Base-by-base conservation (phyloP, 2,888 invertebrate species). In the Brenthis daphne region DNA sequence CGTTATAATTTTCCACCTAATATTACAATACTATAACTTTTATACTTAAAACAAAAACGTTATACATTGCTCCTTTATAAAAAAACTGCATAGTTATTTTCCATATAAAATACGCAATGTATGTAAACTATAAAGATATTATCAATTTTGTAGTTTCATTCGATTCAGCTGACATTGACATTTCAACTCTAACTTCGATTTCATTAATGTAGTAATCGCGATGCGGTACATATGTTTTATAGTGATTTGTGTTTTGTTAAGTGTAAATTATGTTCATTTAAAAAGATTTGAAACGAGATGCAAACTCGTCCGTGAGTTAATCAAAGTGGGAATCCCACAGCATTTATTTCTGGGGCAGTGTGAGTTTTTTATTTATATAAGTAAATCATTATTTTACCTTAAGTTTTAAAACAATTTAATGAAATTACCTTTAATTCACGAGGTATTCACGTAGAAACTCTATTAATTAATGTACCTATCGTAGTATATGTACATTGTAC, bases 321-420 rank as follows among this genome's bases (percentile, higher is more conserved):
- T 90, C 0, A 84, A 76, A 75, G 80, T 82, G 48, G 88, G 88
- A 58, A 75, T 86, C 29, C 83, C 86, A 0, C 84, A 82, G 70
- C 85, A 89, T 68, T 72, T 83, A 50, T 89, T 88, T 71, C 79
- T 90, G 56, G 90, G 88, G 72, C 87, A 88, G 72, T 90, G 90
- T 90, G 73, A 88, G 89, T 87, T 50, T 57, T n/a, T 11, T 5
- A 16, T 33, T 33, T n/a, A 16, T 37, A 11, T 56, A n/a, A 8
- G 11, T 37, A 33, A n/a, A 56, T 16, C n/a, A 33, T 12, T 8
- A 43, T 43, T 43, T 43, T 43, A 11, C 37, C 11, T 43, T 43
- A 43, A 43, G 37, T 11, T 8, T 37, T 8, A 6, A 8, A 11
- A 11, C 2, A 43, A 11, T 43, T 43, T 8, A 43, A 43, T 43